These are phyloP conservation scores for Tigriopus californicus DNA, from an alignment of 2,888 invertebrate species.

Conservation along the genomic window DNA sequence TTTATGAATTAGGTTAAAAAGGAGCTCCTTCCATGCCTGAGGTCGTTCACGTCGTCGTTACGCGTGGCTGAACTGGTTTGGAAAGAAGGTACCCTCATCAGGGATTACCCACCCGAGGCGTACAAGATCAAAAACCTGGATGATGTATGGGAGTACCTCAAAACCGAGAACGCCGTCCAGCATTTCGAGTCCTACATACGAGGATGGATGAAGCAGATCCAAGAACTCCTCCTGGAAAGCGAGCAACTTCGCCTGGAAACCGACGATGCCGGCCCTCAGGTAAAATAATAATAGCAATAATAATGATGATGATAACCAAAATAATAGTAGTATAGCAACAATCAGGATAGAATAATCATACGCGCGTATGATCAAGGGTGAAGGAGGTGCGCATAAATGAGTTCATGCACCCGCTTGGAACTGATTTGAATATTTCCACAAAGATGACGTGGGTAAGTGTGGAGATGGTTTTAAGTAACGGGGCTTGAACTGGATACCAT, in stretches of 20 bases:
- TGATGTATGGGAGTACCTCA: constrained; percentile 10
- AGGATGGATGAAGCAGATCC: constrained; percentile 15
- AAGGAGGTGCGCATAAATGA: too few species aligned
- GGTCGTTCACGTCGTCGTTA: constrained; percentile 14
- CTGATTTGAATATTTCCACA: too few species aligned
- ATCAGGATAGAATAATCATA: too few species aligned
- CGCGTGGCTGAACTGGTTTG: constrained; percentile 15
- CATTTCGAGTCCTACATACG: constrained; percentile 11
- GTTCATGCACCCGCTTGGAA: too few species aligned
- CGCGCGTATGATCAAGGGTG: too few species aligned
- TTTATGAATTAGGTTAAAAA: constrained; percentile 12
- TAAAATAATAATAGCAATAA: not conserved
- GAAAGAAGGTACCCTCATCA: constrained; percentile 15
- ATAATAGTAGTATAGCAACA: too few species aligned
- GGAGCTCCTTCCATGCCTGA: constrained; percentile 12
- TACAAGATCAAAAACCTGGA: constrained; percentile 14
- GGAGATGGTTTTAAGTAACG: too few species aligned
- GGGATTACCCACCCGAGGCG: constrained; percentile 14
- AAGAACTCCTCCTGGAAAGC: constrained; percentile 41
- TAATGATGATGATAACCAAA: too few species aligned
- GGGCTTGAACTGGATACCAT: too few species aligned
- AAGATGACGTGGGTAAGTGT: too few species aligned
- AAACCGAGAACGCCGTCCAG: constrained; percentile 9
- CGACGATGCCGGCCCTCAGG: constrained; percentile 65
- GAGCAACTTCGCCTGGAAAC: constrained; percentile 78